phyloP scores from a whole-genome alignment of 2,797 vertebrate species.

The Hydrolagus colliei region DNA sequence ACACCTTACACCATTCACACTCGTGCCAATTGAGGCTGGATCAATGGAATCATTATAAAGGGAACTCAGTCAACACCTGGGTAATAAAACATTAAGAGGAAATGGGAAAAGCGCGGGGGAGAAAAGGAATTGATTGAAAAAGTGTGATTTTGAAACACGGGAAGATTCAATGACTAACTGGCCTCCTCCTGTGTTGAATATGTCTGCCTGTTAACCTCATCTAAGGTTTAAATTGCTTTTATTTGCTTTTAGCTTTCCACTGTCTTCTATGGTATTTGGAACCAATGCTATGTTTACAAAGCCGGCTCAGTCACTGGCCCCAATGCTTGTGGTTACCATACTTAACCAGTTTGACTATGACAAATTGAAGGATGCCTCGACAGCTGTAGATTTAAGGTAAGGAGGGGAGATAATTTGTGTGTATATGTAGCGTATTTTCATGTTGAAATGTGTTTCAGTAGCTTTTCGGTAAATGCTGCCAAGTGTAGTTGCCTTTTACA shows the following conservation, averaged over 20 bases:
- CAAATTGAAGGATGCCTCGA: conserved; percentile 52
- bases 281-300: conserved; percentile 86
- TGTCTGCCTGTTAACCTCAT: neutral
- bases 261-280: conserved; percentile 86
- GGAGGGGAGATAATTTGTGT: conserved; percentile 19
- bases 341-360: conserved; percentile 78
- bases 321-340: conserved; percentile 69
- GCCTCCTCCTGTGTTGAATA: neutral
- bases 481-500: no score
- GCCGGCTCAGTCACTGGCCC: conserved; percentile 79
- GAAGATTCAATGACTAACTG: neutral
- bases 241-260: conserved; percentile 58
- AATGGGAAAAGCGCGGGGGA: no score
- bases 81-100: no score
- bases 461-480: no score
- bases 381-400: conserved; percentile 55
- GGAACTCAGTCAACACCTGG: no score
- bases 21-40: no score
- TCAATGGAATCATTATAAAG: no score
- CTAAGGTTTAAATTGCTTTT: conserved; percentile 36
- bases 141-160: no score
- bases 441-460: no score
- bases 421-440: no score
- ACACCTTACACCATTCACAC: no score
- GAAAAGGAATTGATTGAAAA: no score